phyloP scores from a whole-genome alignment of 2,113 vertebrate genomes.

The Petaurus breviceps region DNA sequence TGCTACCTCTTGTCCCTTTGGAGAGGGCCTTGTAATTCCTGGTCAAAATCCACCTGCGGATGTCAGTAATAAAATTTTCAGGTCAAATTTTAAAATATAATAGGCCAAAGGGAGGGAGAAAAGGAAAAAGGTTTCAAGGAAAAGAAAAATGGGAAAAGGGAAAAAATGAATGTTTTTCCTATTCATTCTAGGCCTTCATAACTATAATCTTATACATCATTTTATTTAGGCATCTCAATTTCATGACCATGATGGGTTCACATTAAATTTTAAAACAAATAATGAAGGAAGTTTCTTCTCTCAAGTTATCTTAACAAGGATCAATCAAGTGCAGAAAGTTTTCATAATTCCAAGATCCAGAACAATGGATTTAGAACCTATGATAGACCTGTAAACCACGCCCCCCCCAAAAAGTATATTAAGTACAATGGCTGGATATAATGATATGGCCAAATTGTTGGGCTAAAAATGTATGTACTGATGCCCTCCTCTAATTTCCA shows the following conservation, averaged over 20 bases:
- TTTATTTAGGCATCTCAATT: neutral
- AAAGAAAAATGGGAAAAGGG: neutral
- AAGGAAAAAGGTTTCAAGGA: neutral
- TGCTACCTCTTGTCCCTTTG: constrained; percentile 95
- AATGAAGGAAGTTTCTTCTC: neutral
- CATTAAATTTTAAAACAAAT: neutral
- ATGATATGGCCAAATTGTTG: neutral
- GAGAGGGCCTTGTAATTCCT: constrained; percentile 97
- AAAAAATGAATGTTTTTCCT: neutral
- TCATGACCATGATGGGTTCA: neutral
- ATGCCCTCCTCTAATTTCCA: neutral
- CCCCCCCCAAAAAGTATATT: neutral
- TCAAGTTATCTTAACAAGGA: neutral
- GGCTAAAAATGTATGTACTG: neutral
- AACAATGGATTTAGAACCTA: neutral
- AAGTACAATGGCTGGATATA: neutral
- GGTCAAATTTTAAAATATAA: neutral
- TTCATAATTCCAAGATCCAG: neutral
- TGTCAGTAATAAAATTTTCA: neutral
- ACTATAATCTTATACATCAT: neutral
- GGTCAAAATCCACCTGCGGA: constrained; percentile 97
- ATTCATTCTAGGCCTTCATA: neutral
- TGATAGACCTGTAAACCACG: neutral
- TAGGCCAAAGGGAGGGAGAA: neutral
- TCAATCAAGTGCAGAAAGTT: neutral